Evolutionary conservation across 2,113 vertebrate species (phyloP), one percentile per base, ranked within the genome.

Genomic region (Tricholaema leucomelas): DNA sequence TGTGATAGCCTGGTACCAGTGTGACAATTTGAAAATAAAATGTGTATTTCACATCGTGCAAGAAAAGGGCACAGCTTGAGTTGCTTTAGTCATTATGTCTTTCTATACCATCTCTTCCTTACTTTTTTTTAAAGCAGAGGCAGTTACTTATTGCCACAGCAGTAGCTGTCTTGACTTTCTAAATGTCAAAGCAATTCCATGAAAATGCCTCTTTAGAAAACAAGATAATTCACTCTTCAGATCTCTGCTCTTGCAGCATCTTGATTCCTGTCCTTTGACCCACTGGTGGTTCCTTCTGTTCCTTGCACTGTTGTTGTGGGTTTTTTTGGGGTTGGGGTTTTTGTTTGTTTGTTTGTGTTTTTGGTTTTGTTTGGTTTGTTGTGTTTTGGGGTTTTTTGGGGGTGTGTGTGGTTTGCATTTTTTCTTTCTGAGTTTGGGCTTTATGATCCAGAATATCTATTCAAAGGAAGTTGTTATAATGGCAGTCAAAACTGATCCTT

Each of bases 11-110:
- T 87, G 1, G 16, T 91, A 86, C 63, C 77, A 91, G 75, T 27
- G 46, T 92, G 88, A 87, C 64, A 91, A 6, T 66, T 76, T 66
- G 56, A 89, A 91, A 82, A 91, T 67, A 93, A 92, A 93, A 85
- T 54, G 67, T 0, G 0, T 50, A 36, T 85, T 95, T 95, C 52
- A 77, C 85, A 42, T 33, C 46, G 28, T 67, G 75, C 75, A 93
- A 83, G 50, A 64, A 93, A 93, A 93, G 60, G 44, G 38, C 60
- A 58, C 4, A 25, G 25, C 60, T 64, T 71, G 64, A 92, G 30
- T 88, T 5, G 15, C 67, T 81, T 90, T 87, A 81, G 38, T 93
- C 33, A 31, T 66, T 87, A 28, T 9, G 46, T 70, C 25, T 66
- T 81, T 24, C 60, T 78, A 10, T 82, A 40, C 20, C 3, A 27